Conservation (phyloP, 2,797 vertebrate genomes). For the Lepidocolaptes lacrymiger region DNA sequence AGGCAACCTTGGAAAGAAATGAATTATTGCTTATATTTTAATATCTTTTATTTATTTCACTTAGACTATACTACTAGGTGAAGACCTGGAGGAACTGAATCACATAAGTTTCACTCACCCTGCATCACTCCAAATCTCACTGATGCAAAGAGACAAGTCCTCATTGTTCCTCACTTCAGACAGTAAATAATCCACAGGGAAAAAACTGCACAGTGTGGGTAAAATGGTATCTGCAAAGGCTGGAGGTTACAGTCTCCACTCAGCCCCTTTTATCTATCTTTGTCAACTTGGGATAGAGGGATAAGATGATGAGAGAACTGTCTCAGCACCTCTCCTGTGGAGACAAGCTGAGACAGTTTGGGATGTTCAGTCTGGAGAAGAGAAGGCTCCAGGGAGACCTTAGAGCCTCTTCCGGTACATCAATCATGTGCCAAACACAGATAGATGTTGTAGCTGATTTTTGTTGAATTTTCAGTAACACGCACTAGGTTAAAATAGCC, state of each 20-base stretch:
- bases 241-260: background rate
- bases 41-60: background rate
- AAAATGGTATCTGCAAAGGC: background rate
- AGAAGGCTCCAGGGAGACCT: background rate
- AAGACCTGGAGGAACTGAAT: background rate
- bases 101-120: background rate
- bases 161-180: background rate
- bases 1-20: background rate
- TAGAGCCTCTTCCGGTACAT: background rate
- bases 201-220: background rate
- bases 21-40: background rate
- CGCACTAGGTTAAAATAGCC: background rate
- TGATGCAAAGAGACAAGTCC: background rate
- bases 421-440: background rate
- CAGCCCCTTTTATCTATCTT: background rate
- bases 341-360: background rate
- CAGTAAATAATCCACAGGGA: background rate
- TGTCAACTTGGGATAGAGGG: background rate
- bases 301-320: background rate
- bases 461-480: background rate
- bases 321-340: background rate
- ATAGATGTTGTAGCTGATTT: background rate
- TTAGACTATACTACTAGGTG: background rate
- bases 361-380: background rate
- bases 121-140: background rate